Evolutionary conservation across 2,888 invertebrate genomes (phyloP).

Genomic region (Cryptops parisi): DNA sequence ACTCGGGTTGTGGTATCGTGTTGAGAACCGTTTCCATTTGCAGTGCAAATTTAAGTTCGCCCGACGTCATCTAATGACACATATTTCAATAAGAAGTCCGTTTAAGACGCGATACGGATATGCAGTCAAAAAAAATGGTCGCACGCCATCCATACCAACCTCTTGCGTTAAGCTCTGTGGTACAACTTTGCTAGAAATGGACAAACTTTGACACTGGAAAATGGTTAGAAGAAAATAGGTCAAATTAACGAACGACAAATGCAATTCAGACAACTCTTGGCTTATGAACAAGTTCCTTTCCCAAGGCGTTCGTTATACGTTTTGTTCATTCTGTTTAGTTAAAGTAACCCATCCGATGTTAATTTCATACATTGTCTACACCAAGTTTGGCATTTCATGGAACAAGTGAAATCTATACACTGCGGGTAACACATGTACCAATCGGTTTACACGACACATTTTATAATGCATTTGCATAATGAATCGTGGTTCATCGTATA

Average conservation of each 20-base stretch:
- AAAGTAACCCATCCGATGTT: too few species aligned
- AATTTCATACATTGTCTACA: too few species aligned
- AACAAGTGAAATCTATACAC: too few species aligned
- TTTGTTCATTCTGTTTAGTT: too few species aligned
- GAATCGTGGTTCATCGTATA: background rate
- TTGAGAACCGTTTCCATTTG: slow-evolving; percentile 95
- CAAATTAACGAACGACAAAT: background rate
- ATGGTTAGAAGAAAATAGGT: slow-evolving; percentile 12
- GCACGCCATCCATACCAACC: slow-evolving; percentile 28
- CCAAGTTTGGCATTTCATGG: too few species aligned
- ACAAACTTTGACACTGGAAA: slow-evolving; percentile 72
- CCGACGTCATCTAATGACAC: slow-evolving; percentile 84
- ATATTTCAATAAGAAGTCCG: too few species aligned
- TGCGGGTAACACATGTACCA: too few species aligned
- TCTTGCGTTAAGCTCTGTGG: slow-evolving; percentile 90
- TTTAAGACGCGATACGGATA: background rate
- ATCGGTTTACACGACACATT: too few species aligned
- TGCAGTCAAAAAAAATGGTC: background rate
- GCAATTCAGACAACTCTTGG: background rate
- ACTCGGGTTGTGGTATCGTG: slow-evolving; percentile 95
- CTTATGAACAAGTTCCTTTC: too few species aligned
- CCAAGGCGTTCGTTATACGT: too few species aligned
- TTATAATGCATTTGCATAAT: too few species aligned
- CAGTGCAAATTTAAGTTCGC: slow-evolving; percentile 94
- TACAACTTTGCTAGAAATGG: slow-evolving; percentile 78